phyloP scores from a whole-genome alignment of 2,888 invertebrate species.

The Molorchus minor region DNA sequence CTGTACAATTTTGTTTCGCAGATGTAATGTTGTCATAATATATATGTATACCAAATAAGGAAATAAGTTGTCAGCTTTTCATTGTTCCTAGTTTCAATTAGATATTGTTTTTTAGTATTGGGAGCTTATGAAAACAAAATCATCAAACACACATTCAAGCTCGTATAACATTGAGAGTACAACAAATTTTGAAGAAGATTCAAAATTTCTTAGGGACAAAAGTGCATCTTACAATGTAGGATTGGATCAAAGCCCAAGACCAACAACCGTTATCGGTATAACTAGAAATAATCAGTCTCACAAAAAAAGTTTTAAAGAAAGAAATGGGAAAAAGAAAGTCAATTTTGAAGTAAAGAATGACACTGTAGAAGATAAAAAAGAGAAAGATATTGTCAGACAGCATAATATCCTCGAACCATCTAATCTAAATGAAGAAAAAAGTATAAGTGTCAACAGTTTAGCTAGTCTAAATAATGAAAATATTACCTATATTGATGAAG shows the following conservation, averaged over 20 bases:
- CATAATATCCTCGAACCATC: constrained; percentile 31
- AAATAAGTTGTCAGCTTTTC: too few relatives aligned
- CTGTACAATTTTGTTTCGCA: too few relatives aligned
- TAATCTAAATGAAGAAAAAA: constrained; percentile 57
- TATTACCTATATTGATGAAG: constrained; percentile 61
- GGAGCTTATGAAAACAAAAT: constrained; percentile 73
- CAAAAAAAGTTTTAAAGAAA: constrained; percentile 56
- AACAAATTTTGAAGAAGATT: constrained; percentile 62
- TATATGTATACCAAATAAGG: too few relatives aligned
- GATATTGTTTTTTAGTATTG: constrained; percentile 68
- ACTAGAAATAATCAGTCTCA: constrained; percentile 46
- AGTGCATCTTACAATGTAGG: constrained; percentile 82
- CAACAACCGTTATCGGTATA: constrained; percentile 67
- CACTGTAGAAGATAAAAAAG: constrained; percentile 40
- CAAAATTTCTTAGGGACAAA: constrained; percentile 75
- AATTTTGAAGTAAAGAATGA: constrained; percentile 55
- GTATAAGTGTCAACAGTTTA: constrained; percentile 59
- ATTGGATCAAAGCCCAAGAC: constrained; percentile 73
- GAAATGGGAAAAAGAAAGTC: constrained; percentile 54
- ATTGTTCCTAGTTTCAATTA: neutral
- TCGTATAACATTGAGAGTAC: constrained; percentile 58
- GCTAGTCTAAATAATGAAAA: constrained; percentile 58
- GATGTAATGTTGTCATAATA: too few relatives aligned
- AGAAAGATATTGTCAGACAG: constrained; percentile 26
- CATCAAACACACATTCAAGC: constrained; percentile 62